A percentile compares a stretch with the other conserved stretches of the same genome.
These are phyloP conservation scores for Burhinus bistriatus DNA, from an alignment of 2,113 vertebrate genomes.

Conservation along the genomic window DNA sequence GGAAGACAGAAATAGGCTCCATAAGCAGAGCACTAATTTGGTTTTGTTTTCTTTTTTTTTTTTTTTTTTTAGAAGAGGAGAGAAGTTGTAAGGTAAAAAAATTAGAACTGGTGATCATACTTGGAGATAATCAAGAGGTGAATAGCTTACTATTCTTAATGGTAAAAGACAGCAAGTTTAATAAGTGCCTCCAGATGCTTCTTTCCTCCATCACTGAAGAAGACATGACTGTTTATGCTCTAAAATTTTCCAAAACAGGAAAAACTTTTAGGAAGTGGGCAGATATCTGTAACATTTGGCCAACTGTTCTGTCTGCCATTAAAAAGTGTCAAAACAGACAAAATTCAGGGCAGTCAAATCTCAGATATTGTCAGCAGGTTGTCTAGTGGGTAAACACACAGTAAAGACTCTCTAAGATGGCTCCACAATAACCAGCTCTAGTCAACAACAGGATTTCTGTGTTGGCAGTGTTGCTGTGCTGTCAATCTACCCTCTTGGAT, in stretches of 20 bases:
- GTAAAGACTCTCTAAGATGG: neutral
- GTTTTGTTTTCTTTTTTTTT: neutral
- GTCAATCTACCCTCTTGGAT: neutral
- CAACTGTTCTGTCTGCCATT: neutral
- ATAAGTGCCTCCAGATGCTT: neutral
- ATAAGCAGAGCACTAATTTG: neutral
- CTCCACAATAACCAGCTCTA: neutral
- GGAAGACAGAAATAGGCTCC: neutral
- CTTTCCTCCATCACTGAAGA: neutral
- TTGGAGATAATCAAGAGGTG: neutral
- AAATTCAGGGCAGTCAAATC: neutral
- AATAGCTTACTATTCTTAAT: neutral
- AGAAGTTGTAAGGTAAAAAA: neutral
- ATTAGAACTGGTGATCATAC: accelerated
- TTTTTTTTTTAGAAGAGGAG: neutral
- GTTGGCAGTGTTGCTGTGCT: neutral
- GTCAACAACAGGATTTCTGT: neutral
- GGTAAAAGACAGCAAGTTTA: neutral
- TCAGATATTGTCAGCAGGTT: neutral
- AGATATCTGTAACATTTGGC: neutral
- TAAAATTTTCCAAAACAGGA: neutral
- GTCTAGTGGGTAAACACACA: neutral
- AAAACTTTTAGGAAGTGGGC: neutral
- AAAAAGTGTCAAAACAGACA: neutral
- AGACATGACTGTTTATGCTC: neutral